Evolutionary conservation across 2,113 vertebrate genomes (phyloP).

Genomic region (Oostethus manadensis): DNA sequence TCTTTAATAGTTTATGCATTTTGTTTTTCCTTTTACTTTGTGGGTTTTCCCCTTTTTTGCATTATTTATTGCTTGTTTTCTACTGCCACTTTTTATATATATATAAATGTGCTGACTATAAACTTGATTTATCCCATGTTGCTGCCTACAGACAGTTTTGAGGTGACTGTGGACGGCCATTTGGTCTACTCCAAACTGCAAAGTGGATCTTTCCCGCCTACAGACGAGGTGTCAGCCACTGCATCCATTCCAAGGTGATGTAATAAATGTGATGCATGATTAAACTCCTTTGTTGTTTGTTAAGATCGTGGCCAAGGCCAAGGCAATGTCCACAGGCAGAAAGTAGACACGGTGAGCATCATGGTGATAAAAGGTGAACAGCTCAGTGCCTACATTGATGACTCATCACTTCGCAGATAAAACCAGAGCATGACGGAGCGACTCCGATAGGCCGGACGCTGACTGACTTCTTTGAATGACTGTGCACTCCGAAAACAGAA

Average conservation of each 20-base stretch:
- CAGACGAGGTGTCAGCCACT: not conserved
- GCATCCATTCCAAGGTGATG: not conserved
- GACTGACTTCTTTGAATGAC: conserved; percentile 53
- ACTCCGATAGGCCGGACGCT: conserved; percentile 14
- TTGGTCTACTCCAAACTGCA: conserved; percentile 56
- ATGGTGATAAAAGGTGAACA: no score
- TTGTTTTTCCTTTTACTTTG: no score
- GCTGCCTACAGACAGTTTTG: conserved; percentile 58
- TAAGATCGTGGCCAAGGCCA: not conserved
- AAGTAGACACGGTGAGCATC: not conserved
- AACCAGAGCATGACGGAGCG: conserved; percentile 6
- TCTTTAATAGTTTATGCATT: no score
- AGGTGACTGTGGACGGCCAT: conserved; percentile 43
- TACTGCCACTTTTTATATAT: no score
- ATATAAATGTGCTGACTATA: no score
- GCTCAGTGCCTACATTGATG: not conserved
- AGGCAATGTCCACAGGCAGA: not conserved
- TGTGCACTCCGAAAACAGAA: conserved; percentile 43
- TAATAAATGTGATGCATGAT: not conserved
- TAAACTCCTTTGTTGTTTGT: not conserved
- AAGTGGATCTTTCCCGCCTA: conserved; percentile 27
- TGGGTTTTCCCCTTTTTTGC: no score
- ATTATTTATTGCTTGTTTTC: no score
- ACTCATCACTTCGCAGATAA: conserved; percentile 1
- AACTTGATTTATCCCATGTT: not conserved